Percentiles rank a stretch among this genome's conserved stretches.
phyloP scores from a whole-genome alignment of 2,888 invertebrate genomes.

The Drosophila kokeensis region DNA sequence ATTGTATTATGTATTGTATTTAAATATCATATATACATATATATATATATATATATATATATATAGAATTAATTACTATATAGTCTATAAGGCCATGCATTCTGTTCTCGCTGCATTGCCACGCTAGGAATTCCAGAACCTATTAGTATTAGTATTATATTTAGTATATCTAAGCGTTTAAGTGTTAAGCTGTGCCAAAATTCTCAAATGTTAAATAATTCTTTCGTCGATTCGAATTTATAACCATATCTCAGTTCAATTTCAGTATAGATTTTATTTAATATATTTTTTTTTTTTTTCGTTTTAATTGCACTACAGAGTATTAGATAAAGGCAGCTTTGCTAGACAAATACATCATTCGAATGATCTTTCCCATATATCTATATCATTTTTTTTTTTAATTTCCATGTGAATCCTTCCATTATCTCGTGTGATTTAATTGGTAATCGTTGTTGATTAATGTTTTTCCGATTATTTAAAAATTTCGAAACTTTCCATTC shows the following conservation, averaged over 20 bases:
- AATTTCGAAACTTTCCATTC: background rate
- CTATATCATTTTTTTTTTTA: background rate
- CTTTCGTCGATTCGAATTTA: constrained; percentile 32
- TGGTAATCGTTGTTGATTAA: background rate
- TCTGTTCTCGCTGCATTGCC: constrained; percentile 36
- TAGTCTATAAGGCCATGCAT: constrained; percentile 45
- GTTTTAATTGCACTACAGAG: constrained; percentile 18
- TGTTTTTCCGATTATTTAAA: background rate
- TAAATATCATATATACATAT: constrained; percentile 10
- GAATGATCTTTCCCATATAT: background rate
- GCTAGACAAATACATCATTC: background rate
- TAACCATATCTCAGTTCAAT: constrained; percentile 28
- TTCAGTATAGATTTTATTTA: background rate
- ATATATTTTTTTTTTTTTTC: background rate
- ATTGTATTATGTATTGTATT: constrained; percentile 30
- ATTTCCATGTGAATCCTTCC: background rate
- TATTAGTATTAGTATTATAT: constrained; percentile 52
- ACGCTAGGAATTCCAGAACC: constrained; percentile 50
- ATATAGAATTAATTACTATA: constrained; percentile 1
- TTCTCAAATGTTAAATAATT: constrained; percentile 47
- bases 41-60: background rate
- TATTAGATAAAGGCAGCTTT: constrained; percentile 13
- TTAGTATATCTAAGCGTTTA: constrained; percentile 29
- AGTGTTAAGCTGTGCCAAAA: constrained; percentile 73
- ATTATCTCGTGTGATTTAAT: constrained; percentile 3